A percentile compares a stretch with the other conserved stretches of the same genome.
Conservation (phyloP, 2,888 invertebrate genomes). For the Drosophila pseudotalamancana region DNA sequence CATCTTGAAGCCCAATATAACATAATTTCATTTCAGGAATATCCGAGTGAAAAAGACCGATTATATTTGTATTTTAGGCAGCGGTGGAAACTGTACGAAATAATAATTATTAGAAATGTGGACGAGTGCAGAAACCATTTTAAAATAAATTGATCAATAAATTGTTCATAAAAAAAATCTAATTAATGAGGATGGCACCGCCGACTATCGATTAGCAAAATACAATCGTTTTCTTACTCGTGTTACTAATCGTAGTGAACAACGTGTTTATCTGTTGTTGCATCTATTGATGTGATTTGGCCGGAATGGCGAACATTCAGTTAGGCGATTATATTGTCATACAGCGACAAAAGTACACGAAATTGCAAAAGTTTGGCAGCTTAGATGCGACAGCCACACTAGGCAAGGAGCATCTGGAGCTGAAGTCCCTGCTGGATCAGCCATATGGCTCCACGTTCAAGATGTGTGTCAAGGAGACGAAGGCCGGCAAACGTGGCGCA, state of each 20-base stretch:
- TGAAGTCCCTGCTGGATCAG: conserved; percentile 88
- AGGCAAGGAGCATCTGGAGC: conserved; percentile 89
- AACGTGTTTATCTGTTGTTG: conserved; percentile 45
- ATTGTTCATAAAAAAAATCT: not conserved
- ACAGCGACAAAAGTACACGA: conserved; percentile 91
- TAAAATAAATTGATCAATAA: too few relatives aligned
- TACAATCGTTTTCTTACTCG: too few relatives aligned
- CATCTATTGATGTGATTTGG: conserved; percentile 5
- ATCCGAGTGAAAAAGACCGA: too few relatives aligned
- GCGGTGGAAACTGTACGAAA: too few relatives aligned
- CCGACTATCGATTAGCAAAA: too few relatives aligned
- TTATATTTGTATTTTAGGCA: too few relatives aligned
- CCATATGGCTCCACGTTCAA: conserved; percentile 91
- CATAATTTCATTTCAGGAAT: too few relatives aligned
- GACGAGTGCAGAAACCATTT: too few relatives aligned
- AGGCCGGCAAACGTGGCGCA: conserved; percentile 78
- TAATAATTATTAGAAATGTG: too few relatives aligned
- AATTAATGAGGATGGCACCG: too few relatives aligned
- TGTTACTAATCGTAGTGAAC: conserved; percentile 19
- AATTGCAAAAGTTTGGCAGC: conserved; percentile 90
- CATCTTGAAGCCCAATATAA: too few relatives aligned
- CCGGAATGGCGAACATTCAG: conserved; percentile 85
- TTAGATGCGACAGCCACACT: conserved; percentile 87
- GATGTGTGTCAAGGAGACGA: conserved; percentile 87
- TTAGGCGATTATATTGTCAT: conserved; percentile 90